Percentiles rank a stretch among this genome's conserved stretches.
Conservation (phyloP, 2,113 vertebrate species). For the Pomatorhinus ruficollis region DNA sequence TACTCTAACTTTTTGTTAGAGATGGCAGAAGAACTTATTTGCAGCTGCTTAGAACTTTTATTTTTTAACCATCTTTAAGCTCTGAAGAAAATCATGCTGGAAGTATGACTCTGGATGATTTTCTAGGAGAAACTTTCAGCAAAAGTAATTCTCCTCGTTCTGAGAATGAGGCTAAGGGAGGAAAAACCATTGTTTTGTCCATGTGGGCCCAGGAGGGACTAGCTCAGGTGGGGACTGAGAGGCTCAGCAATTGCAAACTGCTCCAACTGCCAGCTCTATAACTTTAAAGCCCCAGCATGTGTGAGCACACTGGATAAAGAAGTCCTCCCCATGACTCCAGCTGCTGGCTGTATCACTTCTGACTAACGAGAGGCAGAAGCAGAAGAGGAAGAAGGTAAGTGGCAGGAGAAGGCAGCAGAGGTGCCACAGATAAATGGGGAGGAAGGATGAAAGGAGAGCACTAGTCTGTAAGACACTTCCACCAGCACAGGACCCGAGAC, state of each 20-base stretch:
- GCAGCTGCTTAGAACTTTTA: not conserved
- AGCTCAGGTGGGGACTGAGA: not conserved
- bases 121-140: not conserved
- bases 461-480: not conserved
- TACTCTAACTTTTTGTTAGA: not conserved
- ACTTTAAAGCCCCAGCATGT: slow-evolving; percentile 2
- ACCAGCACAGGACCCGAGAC: not conserved
- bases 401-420: not conserved
- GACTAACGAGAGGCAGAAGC: slow-evolving; percentile 33
- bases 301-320: slow-evolving; percentile 1
- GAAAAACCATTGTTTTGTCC: not conserved
- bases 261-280: not conserved
- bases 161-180: not conserved
- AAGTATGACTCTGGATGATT: not conserved
- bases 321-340: not conserved
- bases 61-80: not conserved
- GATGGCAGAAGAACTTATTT: not conserved
- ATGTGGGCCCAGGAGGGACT: not conserved
- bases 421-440: not conserved
- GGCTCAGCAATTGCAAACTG: not conserved
- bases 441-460: not conserved
- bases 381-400: slow-evolving; percentile 11
- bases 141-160: not conserved
- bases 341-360: not conserved
- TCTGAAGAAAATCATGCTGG: not conserved